Evolutionary conservation across 1,140 invertebrate genomes (phyloP).

Genomic region (Saxidomus purpurata): DNA sequence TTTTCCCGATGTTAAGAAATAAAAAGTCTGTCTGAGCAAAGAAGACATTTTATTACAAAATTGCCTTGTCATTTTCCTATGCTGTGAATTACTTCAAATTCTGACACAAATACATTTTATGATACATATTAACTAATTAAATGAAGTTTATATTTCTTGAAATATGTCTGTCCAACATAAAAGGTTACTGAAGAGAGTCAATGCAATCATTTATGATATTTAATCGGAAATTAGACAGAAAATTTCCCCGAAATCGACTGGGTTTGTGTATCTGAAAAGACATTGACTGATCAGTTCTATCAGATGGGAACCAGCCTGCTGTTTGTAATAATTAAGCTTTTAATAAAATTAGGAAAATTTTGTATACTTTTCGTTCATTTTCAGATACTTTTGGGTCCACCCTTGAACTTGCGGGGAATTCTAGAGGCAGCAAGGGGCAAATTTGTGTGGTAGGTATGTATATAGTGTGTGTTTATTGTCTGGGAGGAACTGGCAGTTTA

Average conservation of each 20-base stretch:
- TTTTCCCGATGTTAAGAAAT: conserved; percentile 14
- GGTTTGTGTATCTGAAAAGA: conserved; percentile 49
- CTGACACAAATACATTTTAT: conserved; percentile 45
- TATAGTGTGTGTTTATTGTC: conserved; percentile 58
- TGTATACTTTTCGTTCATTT: conserved; percentile 59
- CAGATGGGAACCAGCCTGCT: neutral
- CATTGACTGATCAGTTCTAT: conserved; percentile 54
- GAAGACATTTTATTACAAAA: conserved; percentile 20
- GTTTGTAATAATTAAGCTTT: conserved; percentile 66
- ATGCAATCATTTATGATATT: conserved; percentile 51
- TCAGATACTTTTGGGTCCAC: conserved; percentile 32
- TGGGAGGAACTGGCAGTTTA: conserved; percentile 9
- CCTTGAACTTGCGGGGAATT: conserved; percentile 4
- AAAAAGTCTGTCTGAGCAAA: conserved; percentile 12
- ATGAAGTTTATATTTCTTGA: conserved; percentile 43
- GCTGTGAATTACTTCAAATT: conserved; percentile 26
- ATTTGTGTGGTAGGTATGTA: conserved; percentile 37
- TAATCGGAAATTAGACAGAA: conserved; percentile 62
- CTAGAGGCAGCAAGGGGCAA: neutral
- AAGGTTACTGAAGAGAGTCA: conserved; percentile 4
- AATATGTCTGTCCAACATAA: conserved; percentile 42
- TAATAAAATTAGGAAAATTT: conserved; percentile 64
- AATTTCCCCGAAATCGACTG: conserved; percentile 16
- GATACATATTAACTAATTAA: conserved; percentile 52
- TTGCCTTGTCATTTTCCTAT: conserved; percentile 31